These are phyloP conservation scores for Tauraco erythrolophus DNA, from an alignment of 2,113 vertebrate species.

Conservation along the genomic window DNA sequence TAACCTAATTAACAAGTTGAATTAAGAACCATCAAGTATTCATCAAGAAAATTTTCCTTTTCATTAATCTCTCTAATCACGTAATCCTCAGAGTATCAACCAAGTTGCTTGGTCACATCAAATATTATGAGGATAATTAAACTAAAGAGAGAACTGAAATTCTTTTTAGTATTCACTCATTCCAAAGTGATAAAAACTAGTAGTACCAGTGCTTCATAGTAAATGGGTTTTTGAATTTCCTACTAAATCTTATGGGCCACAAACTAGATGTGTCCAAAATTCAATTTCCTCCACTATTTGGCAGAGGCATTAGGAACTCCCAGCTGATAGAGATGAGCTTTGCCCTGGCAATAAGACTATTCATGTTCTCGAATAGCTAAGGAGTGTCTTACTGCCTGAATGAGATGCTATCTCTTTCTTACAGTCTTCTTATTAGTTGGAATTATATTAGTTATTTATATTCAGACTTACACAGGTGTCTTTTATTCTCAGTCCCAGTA, in stretches of 20 bases:
- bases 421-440: neutral
- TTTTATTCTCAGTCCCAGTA: neutral
- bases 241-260: neutral
- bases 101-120: constrained; percentile 20
- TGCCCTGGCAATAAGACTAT: neutral
- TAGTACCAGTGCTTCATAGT: neutral
- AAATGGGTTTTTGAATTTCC: neutral
- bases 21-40: constrained; percentile 36
- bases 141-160: neutral
- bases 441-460: neutral
- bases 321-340: neutral
- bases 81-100: constrained; percentile 5
- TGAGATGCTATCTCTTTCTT: neutral
- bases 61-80: constrained; percentile 42
- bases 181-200: neutral
- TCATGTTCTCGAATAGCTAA: neutral
- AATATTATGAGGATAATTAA: constrained; percentile 48
- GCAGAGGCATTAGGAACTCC: neutral
- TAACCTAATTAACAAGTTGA: constrained; percentile 51
- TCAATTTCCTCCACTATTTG: neutral
- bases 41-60: constrained; percentile 36
- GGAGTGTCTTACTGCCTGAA: neutral
- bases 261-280: neutral
- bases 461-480: neutral
- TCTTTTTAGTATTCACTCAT: constrained; percentile 1